phyloP scores from a whole-genome alignment of 2,113 vertebrate species.

The Protobothrops flavoviridis region DNA sequence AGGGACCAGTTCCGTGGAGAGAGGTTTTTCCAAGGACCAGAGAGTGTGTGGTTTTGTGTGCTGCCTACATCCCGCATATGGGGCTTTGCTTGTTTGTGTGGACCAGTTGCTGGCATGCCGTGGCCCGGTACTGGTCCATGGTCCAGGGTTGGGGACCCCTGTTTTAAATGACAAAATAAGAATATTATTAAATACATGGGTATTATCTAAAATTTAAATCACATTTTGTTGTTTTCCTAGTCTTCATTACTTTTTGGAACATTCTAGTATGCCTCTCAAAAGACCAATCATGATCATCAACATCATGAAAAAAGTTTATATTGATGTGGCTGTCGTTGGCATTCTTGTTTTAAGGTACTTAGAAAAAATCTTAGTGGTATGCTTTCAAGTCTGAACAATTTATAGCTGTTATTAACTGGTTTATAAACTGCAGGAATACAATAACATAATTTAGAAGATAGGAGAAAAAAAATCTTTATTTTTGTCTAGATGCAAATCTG shows the following conservation, averaged over 20 bases:
- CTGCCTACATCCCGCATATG: no score
- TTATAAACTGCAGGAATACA: neutral
- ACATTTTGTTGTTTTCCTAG: neutral
- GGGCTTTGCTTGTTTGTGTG: no score
- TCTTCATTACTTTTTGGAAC: neutral
- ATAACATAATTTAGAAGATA: neutral
- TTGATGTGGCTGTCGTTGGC: neutral
- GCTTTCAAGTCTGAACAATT: neutral
- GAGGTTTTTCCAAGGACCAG: no score
- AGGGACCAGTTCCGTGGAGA: no score
- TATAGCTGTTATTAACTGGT: neutral
- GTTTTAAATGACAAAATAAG: neutral
- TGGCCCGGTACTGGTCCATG: no score
- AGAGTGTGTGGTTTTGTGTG: no score
- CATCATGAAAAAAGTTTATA: neutral
- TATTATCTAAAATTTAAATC: neutral
- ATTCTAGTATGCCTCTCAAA: neutral
- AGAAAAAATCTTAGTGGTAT: neutral
- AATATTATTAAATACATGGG: neutral
- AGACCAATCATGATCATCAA: neutral
- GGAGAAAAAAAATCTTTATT: neutral
- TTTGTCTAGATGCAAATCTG: neutral
- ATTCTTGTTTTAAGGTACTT: neutral
- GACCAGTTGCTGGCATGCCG: no score
- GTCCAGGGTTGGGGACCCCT: no score